Base-by-base conservation (phyloP, 2,113 vertebrate genomes). In the Tricholaema leucomelas region DNA sequence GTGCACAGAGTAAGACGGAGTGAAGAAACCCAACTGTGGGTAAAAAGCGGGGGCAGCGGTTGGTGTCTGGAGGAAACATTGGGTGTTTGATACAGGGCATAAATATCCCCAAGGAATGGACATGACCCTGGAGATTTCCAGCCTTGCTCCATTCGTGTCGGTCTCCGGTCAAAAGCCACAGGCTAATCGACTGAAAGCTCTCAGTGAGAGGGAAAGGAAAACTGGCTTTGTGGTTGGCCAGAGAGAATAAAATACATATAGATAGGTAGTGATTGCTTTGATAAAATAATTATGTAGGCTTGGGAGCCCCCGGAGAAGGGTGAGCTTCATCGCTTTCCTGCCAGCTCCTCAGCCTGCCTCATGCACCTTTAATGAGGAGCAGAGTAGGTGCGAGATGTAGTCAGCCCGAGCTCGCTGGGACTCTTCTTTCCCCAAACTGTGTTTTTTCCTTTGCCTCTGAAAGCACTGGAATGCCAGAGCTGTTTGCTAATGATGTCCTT, bases 401-500 rank as follows among this genome's bases (percentile, higher is more conserved):
- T 66, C 59, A 42, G 52, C 55, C 59, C 40, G 16, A 30, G 7
- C 59, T 76, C 84, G 52, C 63, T n/a, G 63, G 38, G 58, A 56
- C 54, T 14, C 11, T 67, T 73, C 58, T 69, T 13, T 35, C 83
- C 48, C 48, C 40, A 72, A 78, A 69, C 33, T 2, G 2, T 12
- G 15, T 35, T 48, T 61, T 48, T 14, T 15, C n/a, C 67, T 58
- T n/a, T 12, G 38, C 74, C 52, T 79, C 81, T 60, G 67, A 35
- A 86, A 82, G 78, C 59, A 3, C 19, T 1, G 1, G 20, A 66
- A 56, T 46, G 60, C 69, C 38, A 3, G 27, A 85, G 56, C 60
- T 90, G 75, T 81, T 96, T 76, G 74, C 64, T 94, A 87, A 90
- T 84, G 60, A 82, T 82, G 64, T 74, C 87, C 90, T 75, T 89